Evolutionary conservation across 2,797 vertebrate genomes (phyloP).

Genomic region (Argya squamiceps): DNA sequence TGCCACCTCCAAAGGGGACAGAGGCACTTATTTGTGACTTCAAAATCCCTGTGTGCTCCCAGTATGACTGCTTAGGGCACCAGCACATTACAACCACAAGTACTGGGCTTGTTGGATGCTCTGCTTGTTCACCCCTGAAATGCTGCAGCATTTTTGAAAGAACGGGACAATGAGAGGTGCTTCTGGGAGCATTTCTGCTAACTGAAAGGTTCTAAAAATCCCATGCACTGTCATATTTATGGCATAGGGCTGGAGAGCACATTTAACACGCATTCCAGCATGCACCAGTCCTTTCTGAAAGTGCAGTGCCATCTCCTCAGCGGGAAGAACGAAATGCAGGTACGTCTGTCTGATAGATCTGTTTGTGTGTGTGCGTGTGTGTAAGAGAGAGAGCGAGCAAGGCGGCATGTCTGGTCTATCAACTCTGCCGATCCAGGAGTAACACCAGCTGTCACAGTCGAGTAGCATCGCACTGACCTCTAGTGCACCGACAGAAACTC

Average conservation of each 20-base stretch:
- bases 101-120: background rate
- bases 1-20: background rate
- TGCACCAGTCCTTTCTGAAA: background rate
- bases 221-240: background rate
- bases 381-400: background rate
- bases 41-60: background rate
- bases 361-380: background rate
- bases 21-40: background rate
- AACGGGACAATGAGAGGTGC: background rate
- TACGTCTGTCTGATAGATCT: background rate
- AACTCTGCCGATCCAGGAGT: background rate
- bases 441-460: background rate
- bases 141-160: background rate
- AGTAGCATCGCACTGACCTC: conserved; percentile 32
- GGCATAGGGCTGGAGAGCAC: background rate
- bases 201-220: background rate
- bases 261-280: background rate
- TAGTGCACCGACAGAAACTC: conserved; percentile 5
- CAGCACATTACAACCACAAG: background rate
- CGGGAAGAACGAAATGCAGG: background rate
- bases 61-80: background rate
- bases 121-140: background rate
- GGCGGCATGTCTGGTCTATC: background rate
- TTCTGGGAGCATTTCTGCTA: background rate
- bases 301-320: background rate